Percentiles rank a stretch among this genome's conserved stretches.
phyloP scores from a whole-genome alignment of 1,140 invertebrate species.

The Bombus waltoni region DNA sequence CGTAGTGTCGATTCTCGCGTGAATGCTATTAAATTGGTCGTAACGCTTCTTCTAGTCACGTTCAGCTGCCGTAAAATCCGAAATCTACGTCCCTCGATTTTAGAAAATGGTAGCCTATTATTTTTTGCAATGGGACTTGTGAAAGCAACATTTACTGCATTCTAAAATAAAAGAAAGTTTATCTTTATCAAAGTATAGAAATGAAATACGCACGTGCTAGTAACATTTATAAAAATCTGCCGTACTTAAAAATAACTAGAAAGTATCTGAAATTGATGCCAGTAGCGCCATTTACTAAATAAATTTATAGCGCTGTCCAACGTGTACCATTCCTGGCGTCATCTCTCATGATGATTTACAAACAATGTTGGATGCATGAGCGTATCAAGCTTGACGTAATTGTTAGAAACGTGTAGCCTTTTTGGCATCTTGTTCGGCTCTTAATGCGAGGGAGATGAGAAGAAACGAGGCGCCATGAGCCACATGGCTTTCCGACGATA shows the following conservation, averaged over 20 bases:
- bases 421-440: neutral
- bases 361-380: neutral
- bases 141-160: neutral
- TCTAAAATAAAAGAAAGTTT: neutral
- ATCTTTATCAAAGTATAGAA: neutral
- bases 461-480: constrained; percentile 35
- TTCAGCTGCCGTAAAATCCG: constrained; percentile 12
- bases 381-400: constrained; percentile 8
- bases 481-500: constrained; percentile 28
- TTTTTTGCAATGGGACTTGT: neutral
- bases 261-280: too few relatives aligned
- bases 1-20: constrained; percentile 2
- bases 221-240: neutral
- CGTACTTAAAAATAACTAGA: too few relatives aligned
- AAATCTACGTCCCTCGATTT: neutral
- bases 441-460: neutral
- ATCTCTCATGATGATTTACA: neutral
- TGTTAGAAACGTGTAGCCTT: neutral
- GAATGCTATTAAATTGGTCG: constrained; percentile 21
- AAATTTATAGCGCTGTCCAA: neutral
- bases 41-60: constrained; percentile 21
- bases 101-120: neutral
- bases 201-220: neutral
- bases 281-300: neutral
- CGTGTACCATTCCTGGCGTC: too few relatives aligned